A percentile compares a stretch with the other conserved stretches of the same genome.
These are phyloP conservation scores for Drosophila seclusa DNA, from an alignment of 2,888 invertebrate genomes.

Conservation along the genomic window DNA sequence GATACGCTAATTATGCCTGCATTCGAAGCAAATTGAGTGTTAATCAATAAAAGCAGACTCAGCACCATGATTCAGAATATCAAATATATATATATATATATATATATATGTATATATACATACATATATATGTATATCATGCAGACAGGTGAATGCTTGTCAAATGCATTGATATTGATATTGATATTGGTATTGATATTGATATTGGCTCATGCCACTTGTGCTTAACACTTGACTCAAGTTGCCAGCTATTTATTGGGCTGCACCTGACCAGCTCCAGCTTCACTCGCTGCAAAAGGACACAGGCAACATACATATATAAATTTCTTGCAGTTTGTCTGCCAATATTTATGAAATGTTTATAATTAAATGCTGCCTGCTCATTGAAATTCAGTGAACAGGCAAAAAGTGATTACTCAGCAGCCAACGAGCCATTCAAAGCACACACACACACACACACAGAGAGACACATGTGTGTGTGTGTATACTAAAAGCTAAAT, in stretches of 20 bases:
- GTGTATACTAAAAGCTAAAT: constrained; percentile 51
- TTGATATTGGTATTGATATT: background rate
- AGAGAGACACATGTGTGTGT: background rate
- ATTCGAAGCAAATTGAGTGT: background rate
- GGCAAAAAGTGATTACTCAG: constrained; percentile 72
- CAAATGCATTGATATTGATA: background rate
- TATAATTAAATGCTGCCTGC: constrained; percentile 64
- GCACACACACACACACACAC: constrained; percentile 9
- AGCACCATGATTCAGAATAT: background rate
- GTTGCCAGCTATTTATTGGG: constrained; percentile 22
- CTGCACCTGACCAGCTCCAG: background rate
- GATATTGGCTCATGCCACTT: constrained; percentile 11
- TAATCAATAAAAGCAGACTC: constrained; percentile 1
- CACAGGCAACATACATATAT: background rate
- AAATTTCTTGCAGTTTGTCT: background rate
- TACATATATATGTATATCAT: background rate
- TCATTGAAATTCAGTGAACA: constrained; percentile 72
- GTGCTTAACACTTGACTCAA: constrained; percentile 48
- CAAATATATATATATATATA: no score
- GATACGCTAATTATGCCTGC: constrained; percentile 1
- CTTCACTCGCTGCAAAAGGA: background rate
- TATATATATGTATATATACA: no score
- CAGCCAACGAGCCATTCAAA: constrained; percentile 42
- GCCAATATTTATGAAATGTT: constrained; percentile 51
- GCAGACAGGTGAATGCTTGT: background rate